phyloP scores from a whole-genome alignment of 2,113 vertebrate genomes.

The Sitta europaea region DNA sequence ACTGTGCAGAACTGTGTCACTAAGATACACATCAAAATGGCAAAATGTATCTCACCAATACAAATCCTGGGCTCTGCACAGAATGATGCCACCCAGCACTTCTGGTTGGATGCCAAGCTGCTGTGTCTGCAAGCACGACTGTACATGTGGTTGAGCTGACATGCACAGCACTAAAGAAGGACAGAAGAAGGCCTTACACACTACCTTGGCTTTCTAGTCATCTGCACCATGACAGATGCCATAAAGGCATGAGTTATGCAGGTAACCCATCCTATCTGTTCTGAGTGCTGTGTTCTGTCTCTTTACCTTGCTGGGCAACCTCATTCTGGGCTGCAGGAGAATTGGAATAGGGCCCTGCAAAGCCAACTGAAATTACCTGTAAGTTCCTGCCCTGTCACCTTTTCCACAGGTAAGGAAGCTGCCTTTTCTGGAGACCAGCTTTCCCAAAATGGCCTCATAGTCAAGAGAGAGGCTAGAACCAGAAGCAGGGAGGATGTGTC shows the following conservation, averaged over 20 bases:
- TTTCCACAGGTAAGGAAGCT: not conserved
- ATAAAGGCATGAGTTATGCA: not conserved
- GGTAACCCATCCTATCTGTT: not conserved
- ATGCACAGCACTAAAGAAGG: not conserved
- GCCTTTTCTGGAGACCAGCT: not conserved
- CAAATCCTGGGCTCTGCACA: not conserved
- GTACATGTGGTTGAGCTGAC: not conserved
- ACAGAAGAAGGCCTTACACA: not conserved
- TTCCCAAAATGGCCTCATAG: not conserved
- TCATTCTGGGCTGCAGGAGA: not conserved
- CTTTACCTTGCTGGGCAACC: not conserved
- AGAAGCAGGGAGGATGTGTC: not conserved
- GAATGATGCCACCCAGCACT: not conserved
- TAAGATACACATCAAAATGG: not conserved
- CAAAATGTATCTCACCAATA: not conserved
- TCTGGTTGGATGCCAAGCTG: not conserved
- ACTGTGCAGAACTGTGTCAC: not conserved
- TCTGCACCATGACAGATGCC: not conserved
- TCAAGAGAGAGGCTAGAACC: not conserved
- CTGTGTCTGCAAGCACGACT: not conserved
- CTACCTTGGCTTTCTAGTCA: not conserved
- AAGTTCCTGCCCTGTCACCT: not conserved
- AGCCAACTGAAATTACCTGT: not conserved
- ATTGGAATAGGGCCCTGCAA: not conserved
- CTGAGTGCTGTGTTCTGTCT: not conserved